Base-by-base conservation (phyloP, 2,888 invertebrate genomes). In the Amiota minor region DNA sequence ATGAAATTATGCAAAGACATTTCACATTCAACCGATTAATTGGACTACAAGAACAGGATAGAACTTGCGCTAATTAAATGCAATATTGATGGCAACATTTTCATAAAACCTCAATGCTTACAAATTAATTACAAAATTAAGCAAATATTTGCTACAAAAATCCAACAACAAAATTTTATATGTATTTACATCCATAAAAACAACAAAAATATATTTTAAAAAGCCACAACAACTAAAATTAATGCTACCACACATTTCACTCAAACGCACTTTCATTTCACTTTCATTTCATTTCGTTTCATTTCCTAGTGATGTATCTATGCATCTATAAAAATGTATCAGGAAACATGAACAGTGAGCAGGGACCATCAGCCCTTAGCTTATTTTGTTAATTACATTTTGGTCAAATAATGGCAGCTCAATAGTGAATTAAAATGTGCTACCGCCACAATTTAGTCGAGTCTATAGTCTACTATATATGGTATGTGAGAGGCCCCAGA, bases 321-420 rank as follows among this genome's bases (percentile, higher is more conserved):
- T 16, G n/a, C 20, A 59, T 16, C 59, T 59, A 20, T 9, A 8
- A 14, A 53, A 59, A 16, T 56, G 56, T 11, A 18, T 16, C 20
- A 20, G 59, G 10, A 2, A 59, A 10, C 16, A n/a, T 50, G 72
- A 74, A 68, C 73, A 76, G 53, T 2, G 46, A 62, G 64, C 35
- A 47, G 50, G 9, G 18, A 20, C 56, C 45, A 56, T 53, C 53
- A 64, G 53, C 70, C 49, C 53, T 49, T 70, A 76, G 78, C 79
- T 77, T 79, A 82, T 81, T 80, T 83, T 86, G 85, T 86, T 85
- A 85, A 85, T 87, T 85, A 86, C 87, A 87, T 85, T 85, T 81
- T 84, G 87, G 87, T 87, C 87, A 84, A 87, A 87, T 87, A 87
- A 87, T 85, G 87, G 87, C 85, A 87, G 85, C 86, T 86, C 86